Percentiles rank a stretch among this genome's conserved stretches.
Evolutionary conservation across 2,888 invertebrate species (phyloP).

Genomic region (Agriotes lineatus): DNA sequence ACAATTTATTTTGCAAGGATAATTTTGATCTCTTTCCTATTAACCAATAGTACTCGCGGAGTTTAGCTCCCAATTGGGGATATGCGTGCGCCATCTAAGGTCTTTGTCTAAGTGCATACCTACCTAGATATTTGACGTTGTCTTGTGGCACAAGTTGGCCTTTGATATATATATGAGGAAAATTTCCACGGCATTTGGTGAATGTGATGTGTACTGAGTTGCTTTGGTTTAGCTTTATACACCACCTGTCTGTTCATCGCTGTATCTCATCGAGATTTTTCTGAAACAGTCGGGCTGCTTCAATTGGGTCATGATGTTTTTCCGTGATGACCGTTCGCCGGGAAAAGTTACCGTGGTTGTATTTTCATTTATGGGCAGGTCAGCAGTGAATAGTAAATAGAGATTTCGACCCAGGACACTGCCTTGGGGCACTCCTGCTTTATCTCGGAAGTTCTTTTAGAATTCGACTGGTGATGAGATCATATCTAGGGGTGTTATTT

Average conservation of each 20-base stretch:
- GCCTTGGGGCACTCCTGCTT: constrained; percentile 45
- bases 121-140: constrained; percentile 26
- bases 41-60: background rate
- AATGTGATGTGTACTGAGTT: background rate
- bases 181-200: constrained; percentile 20
- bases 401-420: constrained; percentile 44
- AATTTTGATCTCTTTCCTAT: background rate
- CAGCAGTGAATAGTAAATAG: constrained; percentile 31
- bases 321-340: background rate
- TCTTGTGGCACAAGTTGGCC: background rate
- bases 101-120: constrained; percentile 9
- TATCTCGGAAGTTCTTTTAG: too few relatives aligned
- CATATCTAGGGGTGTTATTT: too few relatives aligned
- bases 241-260: background rate
- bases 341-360: constrained; percentile 27
- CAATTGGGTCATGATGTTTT: background rate
- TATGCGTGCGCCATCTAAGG: background rate
- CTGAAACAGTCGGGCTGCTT: background rate
- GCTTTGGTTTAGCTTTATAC: background rate
- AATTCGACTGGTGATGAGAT: too few relatives aligned
- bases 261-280: background rate
- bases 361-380: constrained; percentile 38
- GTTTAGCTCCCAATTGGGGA: background rate
- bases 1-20: background rate
- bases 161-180: background rate